phyloP scores from a whole-genome alignment of 1,140 invertebrate species.

The Delia radicum region DNA sequence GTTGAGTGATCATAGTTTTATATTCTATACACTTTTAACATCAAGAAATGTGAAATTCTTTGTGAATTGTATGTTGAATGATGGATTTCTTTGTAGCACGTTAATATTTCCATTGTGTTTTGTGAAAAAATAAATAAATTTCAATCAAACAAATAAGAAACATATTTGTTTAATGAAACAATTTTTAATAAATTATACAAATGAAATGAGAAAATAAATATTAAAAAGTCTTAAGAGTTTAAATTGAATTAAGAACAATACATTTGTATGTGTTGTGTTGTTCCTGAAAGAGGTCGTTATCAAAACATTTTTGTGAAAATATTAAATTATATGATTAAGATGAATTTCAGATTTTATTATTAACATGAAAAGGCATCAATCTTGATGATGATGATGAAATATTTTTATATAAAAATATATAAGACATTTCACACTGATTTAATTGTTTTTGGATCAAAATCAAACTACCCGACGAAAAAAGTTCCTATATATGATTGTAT shows the following conservation, averaged over 20 bases:
- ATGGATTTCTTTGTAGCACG: neutral
- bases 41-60: neutral
- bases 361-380: neutral
- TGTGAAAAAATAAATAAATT: neutral
- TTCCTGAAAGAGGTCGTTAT: neutral
- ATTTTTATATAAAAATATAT: too few relatives aligned
- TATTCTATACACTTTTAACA: too few relatives aligned
- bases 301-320: neutral
- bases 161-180: neutral
- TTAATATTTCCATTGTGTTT: neutral
- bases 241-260: neutral
- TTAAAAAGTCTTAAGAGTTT: neutral
- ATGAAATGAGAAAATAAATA: neutral
- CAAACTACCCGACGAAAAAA: too few relatives aligned
- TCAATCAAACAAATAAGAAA: neutral
- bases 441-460: too few relatives aligned
- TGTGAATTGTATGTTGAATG: neutral
- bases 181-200: constrained; percentile 7
- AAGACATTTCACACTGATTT: too few relatives aligned
- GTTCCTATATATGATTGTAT: too few relatives aligned
- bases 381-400: neutral
- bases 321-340: neutral
- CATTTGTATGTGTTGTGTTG: neutral
- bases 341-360: neutral
- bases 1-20: neutral